Percentiles rank a stretch among this genome's conserved stretches.
Conservation (phyloP, 2,888 invertebrate genomes). For the Aspidiotus rigidus region DNA sequence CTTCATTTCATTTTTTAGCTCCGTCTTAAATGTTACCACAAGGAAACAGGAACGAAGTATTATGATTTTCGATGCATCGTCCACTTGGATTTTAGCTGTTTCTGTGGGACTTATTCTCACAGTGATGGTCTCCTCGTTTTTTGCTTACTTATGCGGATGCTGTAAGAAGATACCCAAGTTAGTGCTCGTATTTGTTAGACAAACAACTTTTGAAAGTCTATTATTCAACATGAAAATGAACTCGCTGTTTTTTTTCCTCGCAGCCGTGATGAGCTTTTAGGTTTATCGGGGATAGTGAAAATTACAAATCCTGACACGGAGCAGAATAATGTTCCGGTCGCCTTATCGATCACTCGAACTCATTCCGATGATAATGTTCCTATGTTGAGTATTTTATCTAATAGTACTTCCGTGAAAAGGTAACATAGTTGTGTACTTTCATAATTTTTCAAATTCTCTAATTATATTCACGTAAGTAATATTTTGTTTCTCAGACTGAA, state of each 20-base stretch:
- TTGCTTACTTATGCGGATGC: conserved; percentile 64
- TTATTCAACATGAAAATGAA: background rate
- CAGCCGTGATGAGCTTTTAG: conserved; percentile 57
- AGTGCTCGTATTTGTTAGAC: conserved; percentile 39
- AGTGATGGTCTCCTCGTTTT: conserved; percentile 41
- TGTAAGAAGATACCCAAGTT: conserved; percentile 66
- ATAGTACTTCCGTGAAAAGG: conserved; percentile 23
- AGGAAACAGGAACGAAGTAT: background rate
- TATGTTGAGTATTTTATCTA: conserved; percentile 18
- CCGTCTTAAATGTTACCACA: conserved; percentile 2
- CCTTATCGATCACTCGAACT: conserved; percentile 24
- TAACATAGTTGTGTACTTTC: background rate
- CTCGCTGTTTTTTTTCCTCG: conserved; percentile 14
- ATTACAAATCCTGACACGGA: conserved; percentile 55
- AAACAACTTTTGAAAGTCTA: background rate
- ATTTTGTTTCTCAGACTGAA: background rate
- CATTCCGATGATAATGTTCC: conserved; percentile 25
- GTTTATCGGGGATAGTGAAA: conserved; percentile 62
- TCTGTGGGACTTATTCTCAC: background rate
- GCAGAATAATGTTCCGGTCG: conserved; percentile 24
- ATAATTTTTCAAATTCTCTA: background rate
- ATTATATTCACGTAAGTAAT: background rate
- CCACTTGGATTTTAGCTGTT: background rate
- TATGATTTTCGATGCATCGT: conserved; percentile 4
- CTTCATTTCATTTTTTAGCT: background rate